Conservation (phyloP, 1,140 invertebrate genomes). For the Octopus sinensis region DNA sequence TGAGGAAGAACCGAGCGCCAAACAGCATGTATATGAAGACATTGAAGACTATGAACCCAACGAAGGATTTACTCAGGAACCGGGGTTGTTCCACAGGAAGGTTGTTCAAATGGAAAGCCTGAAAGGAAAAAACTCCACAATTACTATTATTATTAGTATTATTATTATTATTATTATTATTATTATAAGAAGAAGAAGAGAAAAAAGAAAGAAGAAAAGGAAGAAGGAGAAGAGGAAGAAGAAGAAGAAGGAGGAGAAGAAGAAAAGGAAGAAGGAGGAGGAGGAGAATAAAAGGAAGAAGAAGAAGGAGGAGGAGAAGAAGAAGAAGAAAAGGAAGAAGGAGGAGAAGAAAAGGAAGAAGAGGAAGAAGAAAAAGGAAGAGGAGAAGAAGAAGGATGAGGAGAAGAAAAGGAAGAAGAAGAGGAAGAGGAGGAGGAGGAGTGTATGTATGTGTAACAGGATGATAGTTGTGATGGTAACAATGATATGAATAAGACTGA, state of each 20-base stretch:
- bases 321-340: constrained; percentile 24
- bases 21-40: constrained; percentile 83
- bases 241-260: constrained; percentile 16
- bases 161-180: too few relatives aligned
- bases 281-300: constrained; percentile 19
- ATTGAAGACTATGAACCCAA: constrained; percentile 89
- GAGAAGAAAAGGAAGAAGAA: constrained; percentile 9
- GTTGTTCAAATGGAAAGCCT: constrained; percentile 74
- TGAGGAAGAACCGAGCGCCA: constrained; percentile 74
- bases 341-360: constrained; percentile 20
- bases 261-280: constrained; percentile 19
- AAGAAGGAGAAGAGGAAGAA: constrained; percentile 26
- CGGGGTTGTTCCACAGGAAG: constrained; percentile 77
- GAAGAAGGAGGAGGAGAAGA: constrained; percentile 22
- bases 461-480: not conserved
- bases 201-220: constrained; percentile 38
- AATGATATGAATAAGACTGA: constrained; percentile 46
- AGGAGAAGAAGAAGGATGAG: not conserved
- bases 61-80: constrained; percentile 87
- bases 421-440: constrained; percentile 20
- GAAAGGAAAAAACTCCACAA: constrained; percentile 7
- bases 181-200: too few relatives aligned
- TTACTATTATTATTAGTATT: constrained; percentile 16
- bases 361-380: not conserved
- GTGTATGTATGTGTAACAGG: constrained; percentile 23